Conservation (phyloP, 2,888 invertebrate species). For the Rhagium mordax region DNA sequence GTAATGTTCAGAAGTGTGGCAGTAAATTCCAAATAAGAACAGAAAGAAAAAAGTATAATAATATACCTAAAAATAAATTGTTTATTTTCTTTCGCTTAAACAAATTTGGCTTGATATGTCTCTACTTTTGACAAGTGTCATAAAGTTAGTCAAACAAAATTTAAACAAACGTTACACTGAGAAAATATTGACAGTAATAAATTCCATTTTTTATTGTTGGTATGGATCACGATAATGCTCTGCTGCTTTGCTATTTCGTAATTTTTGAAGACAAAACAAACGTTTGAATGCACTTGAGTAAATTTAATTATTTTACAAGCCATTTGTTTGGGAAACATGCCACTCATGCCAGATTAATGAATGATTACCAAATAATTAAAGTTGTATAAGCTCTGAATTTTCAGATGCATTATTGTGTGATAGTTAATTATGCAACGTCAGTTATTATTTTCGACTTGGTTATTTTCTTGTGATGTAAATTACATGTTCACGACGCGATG, state of each 20-base stretch:
- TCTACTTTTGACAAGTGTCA: slow-evolving; percentile 19
- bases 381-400: neutral
- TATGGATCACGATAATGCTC: neutral
- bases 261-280: slow-evolving; percentile 18
- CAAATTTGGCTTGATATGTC: slow-evolving; percentile 3
- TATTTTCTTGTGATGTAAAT: too few species aligned
- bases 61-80: neutral
- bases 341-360: neutral
- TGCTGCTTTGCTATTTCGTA: neutral
- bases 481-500: too few species aligned
- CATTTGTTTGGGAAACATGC: slow-evolving; percentile 1
- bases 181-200: slow-evolving; percentile 28
- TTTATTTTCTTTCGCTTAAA: neutral
- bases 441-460: neutral
- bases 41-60: too few species aligned
- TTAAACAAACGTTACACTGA: slow-evolving; percentile 21
- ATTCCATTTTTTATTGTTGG: slow-evolving; percentile 27
- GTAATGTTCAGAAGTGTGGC: too few species aligned
- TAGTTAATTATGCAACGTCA: neutral
- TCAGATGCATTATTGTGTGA: neutral
- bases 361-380: neutral
- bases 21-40: too few species aligned
- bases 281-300: neutral
- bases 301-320: slow-evolving; percentile 10
- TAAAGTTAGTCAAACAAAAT: slow-evolving; percentile 16